These are phyloP conservation scores for Cydia splendana DNA, from an alignment of 1,140 invertebrate genomes.

Conservation along the genomic window DNA sequence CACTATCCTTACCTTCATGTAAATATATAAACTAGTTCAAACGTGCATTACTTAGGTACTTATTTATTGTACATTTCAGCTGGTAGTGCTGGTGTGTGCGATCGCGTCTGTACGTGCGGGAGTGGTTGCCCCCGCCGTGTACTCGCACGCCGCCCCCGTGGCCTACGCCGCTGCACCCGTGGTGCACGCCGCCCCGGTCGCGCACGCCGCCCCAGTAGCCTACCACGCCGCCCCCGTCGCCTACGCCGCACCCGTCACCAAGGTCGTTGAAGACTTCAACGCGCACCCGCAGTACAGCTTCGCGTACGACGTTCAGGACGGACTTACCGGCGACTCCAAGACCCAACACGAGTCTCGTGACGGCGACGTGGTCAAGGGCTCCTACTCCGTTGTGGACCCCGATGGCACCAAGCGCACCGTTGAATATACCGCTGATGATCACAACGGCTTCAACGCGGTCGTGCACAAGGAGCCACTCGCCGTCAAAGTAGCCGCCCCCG, in stretches of 20 bases:
- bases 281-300: conserved; percentile 52
- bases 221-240: conserved; percentile 41
- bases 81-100: conserved; percentile 60
- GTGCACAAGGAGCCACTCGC: conserved; percentile 69
- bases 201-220: conserved; percentile 42
- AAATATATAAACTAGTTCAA: too few relatives aligned
- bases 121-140: conserved; percentile 52
- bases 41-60: not conserved
- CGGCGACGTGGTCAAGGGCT: conserved; percentile 82
- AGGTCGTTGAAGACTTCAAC: conserved; percentile 41
- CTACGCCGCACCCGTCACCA: conserved; percentile 43
- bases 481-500: conserved; percentile 53
- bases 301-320: conserved; percentile 83
- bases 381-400: conserved; percentile 83
- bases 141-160: conserved; percentile 53
- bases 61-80: conserved; percentile 46
- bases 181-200: conserved; percentile 38
- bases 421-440: conserved; percentile 82
- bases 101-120: conserved; percentile 56
- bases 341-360: conserved; percentile 83
- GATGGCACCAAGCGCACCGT: conserved; percentile 85
- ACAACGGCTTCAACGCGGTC: conserved; percentile 80
- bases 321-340: conserved; percentile 84
- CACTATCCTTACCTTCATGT: too few relatives aligned
- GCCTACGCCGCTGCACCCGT: conserved; percentile 42